Conservation (phyloP, 2,797 vertebrate genomes). For the Neosilurus hyrtlii region DNA sequence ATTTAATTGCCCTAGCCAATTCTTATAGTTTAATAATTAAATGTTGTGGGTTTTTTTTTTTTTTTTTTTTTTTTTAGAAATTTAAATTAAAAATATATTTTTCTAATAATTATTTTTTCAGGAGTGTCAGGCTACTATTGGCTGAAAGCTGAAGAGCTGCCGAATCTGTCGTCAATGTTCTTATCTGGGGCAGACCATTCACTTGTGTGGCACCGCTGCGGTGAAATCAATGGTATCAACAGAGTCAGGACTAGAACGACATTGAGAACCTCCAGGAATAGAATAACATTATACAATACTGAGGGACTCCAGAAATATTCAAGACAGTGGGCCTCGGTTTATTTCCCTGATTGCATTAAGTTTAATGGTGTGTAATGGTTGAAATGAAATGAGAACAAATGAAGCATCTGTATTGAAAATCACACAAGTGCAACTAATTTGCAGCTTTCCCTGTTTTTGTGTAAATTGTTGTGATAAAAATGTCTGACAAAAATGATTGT, state of each 20-base stretch:
- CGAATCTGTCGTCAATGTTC: slow-evolving; percentile 40
- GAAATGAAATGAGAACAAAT: neutral
- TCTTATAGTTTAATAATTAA: neutral
- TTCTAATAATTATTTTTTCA: neutral
- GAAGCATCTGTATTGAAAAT: neutral
- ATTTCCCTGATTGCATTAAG: slow-evolving; percentile 7
- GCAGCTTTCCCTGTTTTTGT: neutral
- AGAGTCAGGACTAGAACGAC: slow-evolving; percentile 46
- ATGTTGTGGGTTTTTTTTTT: neutral
- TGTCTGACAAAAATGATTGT: neutral
- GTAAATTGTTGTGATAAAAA: neutral
- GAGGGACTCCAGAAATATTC: slow-evolving; percentile 13
- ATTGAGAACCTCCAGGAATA: slow-evolving; percentile 35
- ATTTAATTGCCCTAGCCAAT: neutral
- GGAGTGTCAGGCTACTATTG: neutral
- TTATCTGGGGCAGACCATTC: slow-evolving; percentile 53
- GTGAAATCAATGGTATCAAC: slow-evolving; percentile 57
- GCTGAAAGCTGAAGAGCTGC: neutral
- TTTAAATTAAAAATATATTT: neutral
- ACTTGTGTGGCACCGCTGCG: slow-evolving; percentile 43
- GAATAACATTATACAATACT: slow-evolving; percentile 15
- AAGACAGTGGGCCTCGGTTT: neutral
- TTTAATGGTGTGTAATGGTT: slow-evolving; percentile 8
- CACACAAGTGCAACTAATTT: neutral
- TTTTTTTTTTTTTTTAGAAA: neutral